Evolutionary conservation across 2,888 invertebrate species (phyloP).

Genomic region (Deilephila porcellus): DNA sequence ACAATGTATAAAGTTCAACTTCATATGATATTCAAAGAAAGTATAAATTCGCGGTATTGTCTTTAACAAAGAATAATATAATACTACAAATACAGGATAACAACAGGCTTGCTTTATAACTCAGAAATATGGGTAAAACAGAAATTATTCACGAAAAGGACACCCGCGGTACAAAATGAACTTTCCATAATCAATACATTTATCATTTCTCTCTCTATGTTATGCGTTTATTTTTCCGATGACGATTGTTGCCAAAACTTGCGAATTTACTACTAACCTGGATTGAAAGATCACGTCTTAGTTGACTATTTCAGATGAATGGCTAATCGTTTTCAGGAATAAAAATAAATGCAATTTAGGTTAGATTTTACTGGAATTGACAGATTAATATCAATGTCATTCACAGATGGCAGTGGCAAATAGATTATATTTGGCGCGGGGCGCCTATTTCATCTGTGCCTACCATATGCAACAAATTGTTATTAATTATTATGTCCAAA

Average conservation of each 20-base stretch:
- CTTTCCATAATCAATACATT: no score
- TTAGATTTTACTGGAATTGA: neutral
- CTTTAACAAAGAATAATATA: neutral
- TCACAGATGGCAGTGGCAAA: neutral
- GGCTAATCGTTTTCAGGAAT: neutral
- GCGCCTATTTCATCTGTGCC: no score
- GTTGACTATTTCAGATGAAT: neutral
- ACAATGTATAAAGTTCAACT: neutral
- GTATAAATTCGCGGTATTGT: neutral
- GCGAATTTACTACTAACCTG: conserved; percentile 19
- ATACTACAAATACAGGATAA: neutral
- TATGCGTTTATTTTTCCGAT: neutral
- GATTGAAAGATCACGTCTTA: neutral
- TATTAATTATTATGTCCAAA: no score
- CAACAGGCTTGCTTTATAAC: no score
- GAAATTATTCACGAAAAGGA: neutral
- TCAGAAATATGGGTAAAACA: neutral
- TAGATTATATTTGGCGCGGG: neutral
- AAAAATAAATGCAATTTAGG: conserved; percentile 18
- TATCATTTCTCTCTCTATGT: neutral
- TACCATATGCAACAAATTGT: no score
- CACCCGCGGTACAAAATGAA: conserved; percentile 5
- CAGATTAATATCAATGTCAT: neutral
- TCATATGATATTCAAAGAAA: neutral
- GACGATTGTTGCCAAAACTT: no score